Percentiles rank a stretch among this genome's conserved stretches.
phyloP scores from a whole-genome alignment of 1,140 invertebrate genomes.

The Bombus vancouverensis region DNA sequence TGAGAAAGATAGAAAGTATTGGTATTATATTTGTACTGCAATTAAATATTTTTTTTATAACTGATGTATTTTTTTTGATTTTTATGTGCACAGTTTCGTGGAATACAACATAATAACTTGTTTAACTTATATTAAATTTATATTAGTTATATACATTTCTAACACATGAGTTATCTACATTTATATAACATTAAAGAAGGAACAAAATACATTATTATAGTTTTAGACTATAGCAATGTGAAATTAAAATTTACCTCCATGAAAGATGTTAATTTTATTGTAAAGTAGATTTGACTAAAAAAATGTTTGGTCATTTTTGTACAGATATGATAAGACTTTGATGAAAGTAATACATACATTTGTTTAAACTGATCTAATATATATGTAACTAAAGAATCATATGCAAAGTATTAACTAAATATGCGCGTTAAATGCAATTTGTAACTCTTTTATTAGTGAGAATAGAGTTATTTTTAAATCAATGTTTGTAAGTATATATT shows the following conservation, averaged over 20 bases:
- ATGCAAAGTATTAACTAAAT: not conserved
- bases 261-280: not conserved
- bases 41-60: not conserved
- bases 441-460: conserved; percentile 4
- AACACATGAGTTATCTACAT: conserved; percentile 39
- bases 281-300: conserved; percentile 6
- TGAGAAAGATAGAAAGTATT: not conserved
- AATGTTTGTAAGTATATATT: not conserved
- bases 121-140: conserved; percentile 34
- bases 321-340: conserved; percentile 1
- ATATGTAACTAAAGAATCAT: not conserved
- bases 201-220: conserved; percentile 20
- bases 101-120: conserved; percentile 34
- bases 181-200: conserved; percentile 15
- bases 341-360: not conserved
- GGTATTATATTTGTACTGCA: conserved; percentile 30
- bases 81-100: conserved; percentile 38
- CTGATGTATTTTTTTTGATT: conserved; percentile 32
- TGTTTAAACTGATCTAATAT: not conserved
- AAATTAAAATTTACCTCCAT: conserved; percentile 13
- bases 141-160: conserved; percentile 47
- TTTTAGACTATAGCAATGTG: not conserved
- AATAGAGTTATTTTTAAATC: conserved; percentile 10
- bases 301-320: conserved; percentile 25
- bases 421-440: conserved; percentile 38